Percentiles rank a stretch among this genome's conserved stretches.
phyloP scores from a whole-genome alignment of 2,888 invertebrate species.

The Xestia sexstrigata region DNA sequence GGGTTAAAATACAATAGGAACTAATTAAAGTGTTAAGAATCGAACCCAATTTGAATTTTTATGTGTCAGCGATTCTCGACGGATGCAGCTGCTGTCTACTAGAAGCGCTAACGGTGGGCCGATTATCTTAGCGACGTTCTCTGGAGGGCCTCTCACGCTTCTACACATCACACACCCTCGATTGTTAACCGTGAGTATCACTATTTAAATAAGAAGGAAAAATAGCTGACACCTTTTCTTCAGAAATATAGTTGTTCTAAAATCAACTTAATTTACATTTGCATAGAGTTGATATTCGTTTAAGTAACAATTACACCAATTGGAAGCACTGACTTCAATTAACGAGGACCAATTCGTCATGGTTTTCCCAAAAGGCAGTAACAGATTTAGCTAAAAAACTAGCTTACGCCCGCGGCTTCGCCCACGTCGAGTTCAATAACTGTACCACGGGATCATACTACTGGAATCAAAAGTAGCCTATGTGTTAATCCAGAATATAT shows the following conservation, averaged over 20 bases:
- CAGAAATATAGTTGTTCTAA: neutral
- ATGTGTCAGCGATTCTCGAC: slow-evolving; percentile 76
- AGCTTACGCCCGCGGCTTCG: too few relatives aligned
- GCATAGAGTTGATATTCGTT: neutral
- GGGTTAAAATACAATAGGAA: neutral
- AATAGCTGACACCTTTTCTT: neutral
- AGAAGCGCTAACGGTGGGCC: slow-evolving; percentile 73
- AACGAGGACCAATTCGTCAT: neutral
- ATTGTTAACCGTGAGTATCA: slow-evolving; percentile 77
- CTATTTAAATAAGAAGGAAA: neutral
- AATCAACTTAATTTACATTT: neutral
- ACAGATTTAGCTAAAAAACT: neutral
- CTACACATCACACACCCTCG: slow-evolving; percentile 81
- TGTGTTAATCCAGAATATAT: too few relatives aligned
- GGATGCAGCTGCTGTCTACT: slow-evolving; percentile 79
- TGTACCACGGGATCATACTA: too few relatives aligned
- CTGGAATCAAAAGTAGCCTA: too few relatives aligned
- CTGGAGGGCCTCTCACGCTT: slow-evolving; percentile 81
- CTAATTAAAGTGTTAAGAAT: neutral
- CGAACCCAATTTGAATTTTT: neutral
- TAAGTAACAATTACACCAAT: neutral
- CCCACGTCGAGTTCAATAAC: too few relatives aligned
- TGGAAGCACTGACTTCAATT: neutral
- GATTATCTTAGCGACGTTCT: slow-evolving; percentile 75
- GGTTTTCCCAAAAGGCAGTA: neutral